Evolutionary conservation across 2,113 vertebrate genomes (phyloP), one percentile per base, ranked within the genome.

Genomic region (Agelaius phoeniceus): DNA sequence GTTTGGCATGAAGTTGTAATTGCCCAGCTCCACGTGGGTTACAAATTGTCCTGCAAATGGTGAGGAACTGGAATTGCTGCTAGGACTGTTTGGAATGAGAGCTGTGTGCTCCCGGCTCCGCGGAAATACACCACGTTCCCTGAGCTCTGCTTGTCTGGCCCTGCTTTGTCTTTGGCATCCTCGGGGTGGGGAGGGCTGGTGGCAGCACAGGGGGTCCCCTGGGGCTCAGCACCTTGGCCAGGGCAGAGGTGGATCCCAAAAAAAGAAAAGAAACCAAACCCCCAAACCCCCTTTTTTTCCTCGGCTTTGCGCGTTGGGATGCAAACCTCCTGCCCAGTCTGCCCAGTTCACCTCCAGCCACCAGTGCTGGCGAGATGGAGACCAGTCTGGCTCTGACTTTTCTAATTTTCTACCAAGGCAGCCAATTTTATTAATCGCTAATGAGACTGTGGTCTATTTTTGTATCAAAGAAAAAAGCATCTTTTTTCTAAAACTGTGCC

Each of bases 381-480:
- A 83, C 87, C 85, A 39, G 55, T 49, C 93, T 66, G 83, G 46
- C 63, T 59, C 76, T 61, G 92, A 91, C 96, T 97, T 98, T 97
- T 96, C 75, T 96, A 93, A 90, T 96, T 98, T 97, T 97, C 80
- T 97, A 97, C 62, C 89, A 4, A 95, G 96, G 93, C 87, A 85
- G 97, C 94, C 96, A 73, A 52, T 86, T 97, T 97, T 95, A 62
- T 93, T 94, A 89, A 95, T 85, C 67, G 83, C 97, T 89, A 41
- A 92, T 59, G 90, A 97, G 97, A 96, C 96, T 84, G 2, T 57
- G 90, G 84, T 98, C 96, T 98, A 97, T 98, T 97, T 97, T 98
- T 98, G 75, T 98, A 98, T 78, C 58, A 7, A 57, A 89, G 72
- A 80, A 91, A 88, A 81, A 43, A 77, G 58, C 83, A 91, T 96